Base-by-base conservation (phyloP, 1,140 invertebrate species). In the Pseudomyrmex sp. region DNA sequence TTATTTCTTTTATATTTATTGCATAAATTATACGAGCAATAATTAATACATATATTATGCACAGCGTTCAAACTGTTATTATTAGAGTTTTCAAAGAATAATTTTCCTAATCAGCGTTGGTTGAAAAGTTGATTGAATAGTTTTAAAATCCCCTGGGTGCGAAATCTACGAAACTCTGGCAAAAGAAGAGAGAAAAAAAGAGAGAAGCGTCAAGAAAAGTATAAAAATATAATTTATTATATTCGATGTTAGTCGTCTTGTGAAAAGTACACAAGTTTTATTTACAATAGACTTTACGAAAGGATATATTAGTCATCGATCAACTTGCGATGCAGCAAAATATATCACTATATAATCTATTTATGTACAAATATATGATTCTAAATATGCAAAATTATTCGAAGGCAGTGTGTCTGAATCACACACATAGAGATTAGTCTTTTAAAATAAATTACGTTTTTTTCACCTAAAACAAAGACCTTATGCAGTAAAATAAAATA, bases 1-100 rank as follows among this genome's bases (percentile, higher is more conserved):
- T 83, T 59, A 35, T 70, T 48, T 70, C 26, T 65, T 70, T 86
- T 75, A 59, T 59, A 46, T 88, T 89, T 85, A 89, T 88, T 90
- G 66, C 88, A 92, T 92, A 93, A 92, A 92, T 92, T 92, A 35
- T 35, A 92, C 84, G 76, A 80, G 76, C 75, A 86, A 86, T 89
- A 86, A 83, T 87, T 85, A 87, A 62, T 88, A 89, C 80, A 87
- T 89, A 56, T 91, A 86, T 58, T 91, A 90, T 90, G 82, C 87
- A 90, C 84, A 87, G 44, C 56, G 62, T 84, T 84, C 80, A 70
- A 84, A 91, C 91, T 87, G 90, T 68, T 89, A 76, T 84, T 87
- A 59, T 82, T 58, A 35, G 7, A 35, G 77, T 69, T 44, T 83
- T 82, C 23, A 8, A 62, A 59, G 18, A 63, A 15, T 18, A 85